phyloP scores from a whole-genome alignment of 2,113 vertebrate species.

The Geococcyx californianus region DNA sequence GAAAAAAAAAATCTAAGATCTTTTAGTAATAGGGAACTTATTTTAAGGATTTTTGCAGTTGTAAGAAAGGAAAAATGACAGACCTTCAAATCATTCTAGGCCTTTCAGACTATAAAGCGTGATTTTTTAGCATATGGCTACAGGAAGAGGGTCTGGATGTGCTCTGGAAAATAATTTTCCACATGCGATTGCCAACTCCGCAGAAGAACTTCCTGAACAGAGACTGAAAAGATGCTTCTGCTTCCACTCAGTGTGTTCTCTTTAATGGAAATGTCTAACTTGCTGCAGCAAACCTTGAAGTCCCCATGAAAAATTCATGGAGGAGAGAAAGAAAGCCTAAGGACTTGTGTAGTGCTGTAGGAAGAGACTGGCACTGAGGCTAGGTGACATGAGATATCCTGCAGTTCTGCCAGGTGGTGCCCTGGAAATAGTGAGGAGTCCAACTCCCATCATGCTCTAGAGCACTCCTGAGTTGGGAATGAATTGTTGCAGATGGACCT shows the following conservation, averaged over 20 bases:
- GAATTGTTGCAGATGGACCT: neutral
- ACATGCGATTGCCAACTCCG: conserved; percentile 8
- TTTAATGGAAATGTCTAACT: conserved; percentile 44
- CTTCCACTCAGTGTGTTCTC: conserved; percentile 14
- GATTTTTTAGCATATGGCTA: conserved; percentile 44
- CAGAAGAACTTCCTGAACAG: conserved; percentile 25
- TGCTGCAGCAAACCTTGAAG: conserved; percentile 32
- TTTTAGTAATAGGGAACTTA: neutral
- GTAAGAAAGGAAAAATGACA: conserved; percentile 29
- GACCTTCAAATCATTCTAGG: neutral
- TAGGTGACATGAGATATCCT: conserved; percentile 10
- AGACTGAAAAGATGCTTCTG: conserved; percentile 19
- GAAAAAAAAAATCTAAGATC: neutral
- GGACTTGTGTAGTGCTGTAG: neutral
- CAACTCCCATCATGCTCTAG: neutral
- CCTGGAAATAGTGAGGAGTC: neutral
- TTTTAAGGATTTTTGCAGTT: conserved; percentile 37
- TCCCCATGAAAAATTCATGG: conserved; percentile 38
- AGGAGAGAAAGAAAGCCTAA: neutral
- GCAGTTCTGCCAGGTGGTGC: neutral
- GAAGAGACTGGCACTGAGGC: neutral
- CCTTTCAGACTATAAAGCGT: neutral
- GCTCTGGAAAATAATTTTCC: conserved; percentile 53
- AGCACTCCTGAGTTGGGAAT: neutral
- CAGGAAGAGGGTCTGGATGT: conserved; percentile 34